Evolutionary conservation across 37 sponge, comb jelly and placozoan species (phyloP).

Genomic region (Chondrilla cf. caribensis): DNA sequence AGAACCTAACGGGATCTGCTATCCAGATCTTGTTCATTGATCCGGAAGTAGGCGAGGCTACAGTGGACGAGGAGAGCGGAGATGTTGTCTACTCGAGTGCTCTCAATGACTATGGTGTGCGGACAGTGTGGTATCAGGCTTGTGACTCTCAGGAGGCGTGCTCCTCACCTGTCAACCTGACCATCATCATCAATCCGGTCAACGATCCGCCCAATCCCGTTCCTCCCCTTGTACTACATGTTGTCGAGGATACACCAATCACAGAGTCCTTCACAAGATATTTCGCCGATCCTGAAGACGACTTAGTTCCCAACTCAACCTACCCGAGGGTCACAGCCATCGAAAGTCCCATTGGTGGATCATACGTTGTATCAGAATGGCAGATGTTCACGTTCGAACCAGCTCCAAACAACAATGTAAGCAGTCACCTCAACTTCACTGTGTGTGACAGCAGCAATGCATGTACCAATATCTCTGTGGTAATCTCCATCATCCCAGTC

Average conservation of each 20-base stretch:
- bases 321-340: slow-evolving; percentile 16
- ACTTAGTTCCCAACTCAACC: slow-evolving; percentile 30
- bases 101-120: slow-evolving; percentile 57
- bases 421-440: slow-evolving; percentile 30
- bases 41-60: slow-evolving; percentile 45
- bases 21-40: slow-evolving; percentile 35
- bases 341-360: neutral
- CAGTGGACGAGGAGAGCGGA: slow-evolving; percentile 41
- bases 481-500: slow-evolving; percentile 49
- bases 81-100: slow-evolving; percentile 44
- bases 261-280: slow-evolving; percentile 41
- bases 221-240: slow-evolving; percentile 23
- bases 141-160: slow-evolving; percentile 75
- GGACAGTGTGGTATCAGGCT: slow-evolving; percentile 51
- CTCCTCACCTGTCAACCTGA: slow-evolving; percentile 37
- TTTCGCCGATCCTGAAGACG: slow-evolving; percentile 81
- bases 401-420: slow-evolving; percentile 27
- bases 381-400: slow-evolving; percentile 28
- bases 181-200: slow-evolving; percentile 52
- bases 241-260: slow-evolving; percentile 56
- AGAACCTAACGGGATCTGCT: slow-evolving; percentile 48
- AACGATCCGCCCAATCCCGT: slow-evolving; percentile 79
- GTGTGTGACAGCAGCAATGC: slow-evolving; percentile 64
- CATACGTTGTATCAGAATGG: neutral
- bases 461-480: slow-evolving; percentile 38